Conservation (phyloP, 2,797 vertebrate genomes). For the Craterocephalus amniculus region DNA sequence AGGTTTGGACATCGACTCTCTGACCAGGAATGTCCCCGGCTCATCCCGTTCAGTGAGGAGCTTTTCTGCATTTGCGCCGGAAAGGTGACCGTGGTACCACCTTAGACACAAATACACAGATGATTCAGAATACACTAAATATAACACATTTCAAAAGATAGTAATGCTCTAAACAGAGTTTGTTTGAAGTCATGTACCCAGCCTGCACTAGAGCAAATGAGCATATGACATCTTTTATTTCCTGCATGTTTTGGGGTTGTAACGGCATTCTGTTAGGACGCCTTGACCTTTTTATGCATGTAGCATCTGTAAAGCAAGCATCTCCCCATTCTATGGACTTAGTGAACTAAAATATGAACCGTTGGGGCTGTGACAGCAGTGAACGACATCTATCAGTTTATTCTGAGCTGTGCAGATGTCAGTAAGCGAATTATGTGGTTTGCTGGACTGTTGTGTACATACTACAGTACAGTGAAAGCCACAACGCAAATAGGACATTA, state of each 20-base stretch:
- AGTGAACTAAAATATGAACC: not conserved
- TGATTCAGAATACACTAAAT: not conserved
- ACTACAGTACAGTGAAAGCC: slow-evolving; percentile 20
- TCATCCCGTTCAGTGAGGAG: slow-evolving; percentile 86
- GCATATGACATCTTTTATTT: not conserved
- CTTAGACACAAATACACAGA: slow-evolving; percentile 68
- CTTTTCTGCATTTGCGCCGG: slow-evolving; percentile 90
- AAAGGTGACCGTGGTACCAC: slow-evolving; percentile 97
- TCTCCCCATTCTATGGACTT: not conserved
- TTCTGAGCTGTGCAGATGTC: slow-evolving; percentile 12
- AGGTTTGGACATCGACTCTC: slow-evolving; percentile 96
- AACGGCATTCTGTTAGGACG: slow-evolving; percentile 1
- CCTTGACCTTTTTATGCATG: not conserved
- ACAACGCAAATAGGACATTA: slow-evolving; percentile 2
- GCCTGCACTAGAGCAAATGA: not conserved
- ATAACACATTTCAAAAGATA: not conserved
- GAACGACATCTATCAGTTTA: not conserved
- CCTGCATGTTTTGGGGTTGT: not conserved
- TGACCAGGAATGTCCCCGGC: slow-evolving; percentile 92
- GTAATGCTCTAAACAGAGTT: not conserved
- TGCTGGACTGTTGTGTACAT: not conserved
- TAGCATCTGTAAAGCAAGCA: not conserved
- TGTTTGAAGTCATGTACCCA: not conserved
- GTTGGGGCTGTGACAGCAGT: not conserved
- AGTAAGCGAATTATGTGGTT: slow-evolving; percentile 23